Conservation (phyloP, 2,888 invertebrate genomes). For the Oxytorus armatus region DNA sequence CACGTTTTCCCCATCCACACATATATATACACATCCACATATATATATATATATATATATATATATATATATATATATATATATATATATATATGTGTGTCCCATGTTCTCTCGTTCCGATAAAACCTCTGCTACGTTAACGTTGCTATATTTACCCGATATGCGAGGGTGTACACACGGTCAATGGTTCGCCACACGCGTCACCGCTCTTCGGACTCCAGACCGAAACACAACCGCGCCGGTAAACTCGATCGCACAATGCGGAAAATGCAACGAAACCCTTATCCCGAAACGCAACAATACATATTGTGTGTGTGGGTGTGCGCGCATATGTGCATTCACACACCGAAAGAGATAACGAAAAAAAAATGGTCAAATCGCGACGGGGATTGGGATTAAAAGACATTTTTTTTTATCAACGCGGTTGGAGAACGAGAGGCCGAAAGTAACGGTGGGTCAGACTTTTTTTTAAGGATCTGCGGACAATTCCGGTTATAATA, state of each 20-base stretch:
- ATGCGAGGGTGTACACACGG: slow-evolving; percentile 16
- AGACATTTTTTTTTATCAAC: slow-evolving; percentile 16
- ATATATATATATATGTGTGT: background rate
- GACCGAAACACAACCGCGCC: slow-evolving; percentile 11
- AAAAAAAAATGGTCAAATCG: slow-evolving; percentile 45
- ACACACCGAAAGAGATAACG: background rate
- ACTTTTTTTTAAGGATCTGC: too few species aligned
- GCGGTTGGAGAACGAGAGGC: slow-evolving; percentile 3
- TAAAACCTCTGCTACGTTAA: slow-evolving; percentile 54
- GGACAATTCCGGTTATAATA: too few species aligned
- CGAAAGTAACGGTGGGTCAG: too few species aligned
- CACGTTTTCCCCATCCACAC: background rate
- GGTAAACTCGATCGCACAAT: slow-evolving; percentile 51
- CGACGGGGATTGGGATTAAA: slow-evolving; percentile 35
- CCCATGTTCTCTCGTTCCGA: slow-evolving; percentile 50
- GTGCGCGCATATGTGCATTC: background rate
- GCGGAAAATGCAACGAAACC: slow-evolving; percentile 38
- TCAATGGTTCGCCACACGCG: slow-evolving; percentile 35
- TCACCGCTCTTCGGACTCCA: background rate
- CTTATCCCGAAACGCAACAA: slow-evolving; percentile 54
- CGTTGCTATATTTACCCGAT: slow-evolving; percentile 23
- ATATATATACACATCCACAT: background rate
- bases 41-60: background rate
- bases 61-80: too few species aligned
- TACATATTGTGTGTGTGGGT: slow-evolving; percentile 31